Evolutionary conservation across 2,888 invertebrate genomes (phyloP), one percentile per base, ranked within the genome.

Genomic region (Microplitis manilae): DNA sequence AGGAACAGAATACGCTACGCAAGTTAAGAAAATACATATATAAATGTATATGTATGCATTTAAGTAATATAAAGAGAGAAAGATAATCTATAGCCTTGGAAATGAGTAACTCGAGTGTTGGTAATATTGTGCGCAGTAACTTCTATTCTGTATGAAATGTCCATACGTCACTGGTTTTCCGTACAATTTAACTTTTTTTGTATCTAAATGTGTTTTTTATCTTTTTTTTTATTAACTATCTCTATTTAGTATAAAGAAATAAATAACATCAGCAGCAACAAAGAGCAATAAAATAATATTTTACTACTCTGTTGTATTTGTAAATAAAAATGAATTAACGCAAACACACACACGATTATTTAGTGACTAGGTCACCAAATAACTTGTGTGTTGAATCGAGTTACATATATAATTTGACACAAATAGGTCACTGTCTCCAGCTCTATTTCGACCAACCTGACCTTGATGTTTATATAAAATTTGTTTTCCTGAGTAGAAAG

Each of bases 91-190:
- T 75, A 71, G 67, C 76, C 76, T 76, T 76, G 76, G 71, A 59
- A 70, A 39, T 67, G 76, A 76, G 71, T 71, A 68, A 69, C 59
- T n/a, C 38, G 59, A 73, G 40, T 68, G 15, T 62, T 73, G 68
- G 62, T 30, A 41, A 77, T 77, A 68, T 62, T 76, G 41, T 77
- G 72, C 72, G 76, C 76, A 73, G 73, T 77, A 68, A 68, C n/a
- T 20, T 61, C n/a, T 69, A 71, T 71, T 76, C 50, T 30, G 20
- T 38, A 62, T 62, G 62, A 17, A 30, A 30, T 30, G 30, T 30
- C 9, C 20, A 15, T 20, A 62, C 62, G n/a, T 20, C 20, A 62
- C 62, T 15, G 9, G 6, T 64, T 50, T 41, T 68, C 17, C 6
- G 40, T 40, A 68, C 40, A 13, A 39, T 68, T 41, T 41, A 7